Evolutionary conservation across 2,888 invertebrate genomes (phyloP).

Genomic region (Brachylomia viminalis): DNA sequence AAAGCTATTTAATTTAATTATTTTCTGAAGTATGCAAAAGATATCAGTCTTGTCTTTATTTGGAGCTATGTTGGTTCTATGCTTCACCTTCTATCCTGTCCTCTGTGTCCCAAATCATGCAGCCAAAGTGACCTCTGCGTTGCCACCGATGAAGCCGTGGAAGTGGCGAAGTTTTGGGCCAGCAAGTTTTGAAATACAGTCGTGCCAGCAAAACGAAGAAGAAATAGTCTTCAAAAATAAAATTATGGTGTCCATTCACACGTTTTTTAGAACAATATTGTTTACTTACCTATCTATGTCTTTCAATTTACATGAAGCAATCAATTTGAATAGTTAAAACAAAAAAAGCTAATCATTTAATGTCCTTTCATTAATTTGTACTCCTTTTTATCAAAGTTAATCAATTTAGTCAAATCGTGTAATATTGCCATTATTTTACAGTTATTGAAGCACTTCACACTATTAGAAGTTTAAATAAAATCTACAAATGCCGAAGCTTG

Average conservation of each 20-base stretch:
- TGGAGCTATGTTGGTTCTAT: not conserved
- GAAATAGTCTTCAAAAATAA: not conserved
- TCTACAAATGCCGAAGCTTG: too few species aligned
- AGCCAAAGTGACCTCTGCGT: not conserved
- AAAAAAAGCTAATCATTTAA: not conserved
- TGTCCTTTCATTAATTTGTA: not conserved
- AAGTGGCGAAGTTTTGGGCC: not conserved
- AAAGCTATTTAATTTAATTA: not conserved
- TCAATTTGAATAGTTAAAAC: not conserved
- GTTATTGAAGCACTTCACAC: not conserved
- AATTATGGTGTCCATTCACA: too few species aligned
- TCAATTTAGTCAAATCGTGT: not conserved
- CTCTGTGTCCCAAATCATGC: not conserved
- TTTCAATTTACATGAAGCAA: not conserved
- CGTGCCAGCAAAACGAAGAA: not conserved
- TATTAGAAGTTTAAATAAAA: not conserved
- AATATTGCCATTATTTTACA: conserved; percentile 5
- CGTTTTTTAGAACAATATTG: not conserved
- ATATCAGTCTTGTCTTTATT: not conserved
- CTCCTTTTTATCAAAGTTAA: not conserved
- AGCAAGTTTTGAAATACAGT: not conserved
- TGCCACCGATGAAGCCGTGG: not conserved
- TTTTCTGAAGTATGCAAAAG: not conserved
- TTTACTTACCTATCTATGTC: not conserved
- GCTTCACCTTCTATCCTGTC: too few species aligned